Base-by-base conservation (phyloP, 2,113 vertebrate species). In the Oncorhynchus mykiss region DNA sequence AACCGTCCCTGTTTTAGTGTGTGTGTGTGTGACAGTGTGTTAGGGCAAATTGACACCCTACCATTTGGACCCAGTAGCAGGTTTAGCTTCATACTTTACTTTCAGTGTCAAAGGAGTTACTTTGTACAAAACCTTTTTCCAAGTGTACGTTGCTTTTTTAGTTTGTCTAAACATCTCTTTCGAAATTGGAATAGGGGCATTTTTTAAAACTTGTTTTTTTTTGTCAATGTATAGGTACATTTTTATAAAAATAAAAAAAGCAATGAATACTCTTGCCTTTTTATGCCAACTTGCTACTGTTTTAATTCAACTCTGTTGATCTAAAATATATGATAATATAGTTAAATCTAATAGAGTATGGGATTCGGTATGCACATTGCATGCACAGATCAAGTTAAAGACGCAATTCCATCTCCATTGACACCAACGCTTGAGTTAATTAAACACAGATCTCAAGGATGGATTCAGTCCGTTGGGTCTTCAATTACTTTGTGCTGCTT, bases 231-330 rank as follows among this genome's bases (percentile, higher is more conserved):
- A 24, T 67, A 74, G 74, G 79, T 68, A 13, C 83, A 59, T 90
- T 89, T 91, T 92, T 86, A 79, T 82, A 84, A 1, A 45, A 89
- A 90, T 86, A 86, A 84, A 73, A 73, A 62, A 83, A 25, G n/a
- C 16, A 57, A 11, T 12, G 14, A 29, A 49, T 73, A 18, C 64
- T 12, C 4, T 29, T 74, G 70, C 65, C 73, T 87, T 74, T 81
- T 76, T 78, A 45, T 45, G 2, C 39, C 16, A 49, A 9, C n/a
- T 25, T 70, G 39, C 22, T n/a, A 70, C 45, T 70, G 45, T 34
- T 5, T 13, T 70, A 48, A 22, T 62, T 62, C 0, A n/a, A 9
- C 59, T 62, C 49, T 18, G 39, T 45, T 45, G 9, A 11, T 45
- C 39, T 12, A 45, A 45, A 11, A 45, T 12, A 39, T 16, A 51